phyloP scores from a whole-genome alignment of 2,113 vertebrate species.

The Cinclus mexicanus region DNA sequence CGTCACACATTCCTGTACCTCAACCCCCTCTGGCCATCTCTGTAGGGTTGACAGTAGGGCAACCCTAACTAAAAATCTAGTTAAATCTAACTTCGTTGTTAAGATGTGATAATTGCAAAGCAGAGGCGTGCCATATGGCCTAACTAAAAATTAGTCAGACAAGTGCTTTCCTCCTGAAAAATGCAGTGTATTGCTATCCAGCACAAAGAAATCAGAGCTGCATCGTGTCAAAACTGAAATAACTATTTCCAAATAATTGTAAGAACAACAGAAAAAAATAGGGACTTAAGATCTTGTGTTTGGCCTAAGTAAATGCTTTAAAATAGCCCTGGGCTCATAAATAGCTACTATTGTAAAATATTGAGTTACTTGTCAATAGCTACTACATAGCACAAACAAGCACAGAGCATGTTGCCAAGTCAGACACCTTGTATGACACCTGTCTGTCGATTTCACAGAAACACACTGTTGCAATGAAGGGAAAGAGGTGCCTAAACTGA shows the following conservation, averaged over 20 bases:
- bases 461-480: neutral
- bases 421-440: neutral
- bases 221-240: neutral
- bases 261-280: neutral
- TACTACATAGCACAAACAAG: neutral
- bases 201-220: neutral
- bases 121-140: neutral
- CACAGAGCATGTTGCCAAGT: neutral
- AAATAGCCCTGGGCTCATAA: neutral
- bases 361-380: neutral
- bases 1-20: neutral
- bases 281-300: neutral
- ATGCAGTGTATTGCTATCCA: neutral
- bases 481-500: neutral
- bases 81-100: neutral
- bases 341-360: neutral
- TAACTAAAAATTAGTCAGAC: neutral
- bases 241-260: neutral
- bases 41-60: accelerated
- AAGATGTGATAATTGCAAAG: neutral
- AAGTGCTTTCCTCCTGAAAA: neutral
- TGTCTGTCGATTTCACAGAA: neutral
- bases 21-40: too few species aligned
- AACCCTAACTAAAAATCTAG: too few species aligned
- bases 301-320: neutral